Percentiles rank a stretch among this genome's conserved stretches.
These are phyloP conservation scores for Cryptotis parvus DNA, from an alignment of 2,113 vertebrate genomes.

Conservation along the genomic window DNA sequence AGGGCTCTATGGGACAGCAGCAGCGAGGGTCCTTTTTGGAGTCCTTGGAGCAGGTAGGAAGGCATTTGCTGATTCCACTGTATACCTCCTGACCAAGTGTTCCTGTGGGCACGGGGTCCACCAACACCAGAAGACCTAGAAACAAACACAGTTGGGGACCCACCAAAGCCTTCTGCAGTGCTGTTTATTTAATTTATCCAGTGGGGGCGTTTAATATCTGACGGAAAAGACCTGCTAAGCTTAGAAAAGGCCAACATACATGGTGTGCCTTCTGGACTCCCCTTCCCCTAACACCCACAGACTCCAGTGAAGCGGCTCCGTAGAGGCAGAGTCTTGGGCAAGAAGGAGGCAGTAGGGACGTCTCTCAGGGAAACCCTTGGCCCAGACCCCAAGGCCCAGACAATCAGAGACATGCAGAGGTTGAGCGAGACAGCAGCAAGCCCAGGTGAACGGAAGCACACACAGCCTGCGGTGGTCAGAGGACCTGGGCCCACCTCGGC, in stretches of 20 bases:
- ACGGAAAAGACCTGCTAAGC: conserved; percentile 57
- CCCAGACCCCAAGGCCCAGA: neutral
- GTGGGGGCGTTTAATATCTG: conserved; percentile 87
- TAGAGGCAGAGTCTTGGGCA: neutral
- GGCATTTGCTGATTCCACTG: conserved; percentile 36
- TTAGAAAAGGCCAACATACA: conserved; percentile 68
- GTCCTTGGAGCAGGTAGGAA: conserved; percentile 57
- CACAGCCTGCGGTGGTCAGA: neutral
- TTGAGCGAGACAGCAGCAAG: neutral
- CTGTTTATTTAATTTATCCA: conserved; percentile 90
- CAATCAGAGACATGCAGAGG: neutral
- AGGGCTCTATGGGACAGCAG: conserved; percentile 12
- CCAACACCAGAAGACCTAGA: conserved; percentile 87
- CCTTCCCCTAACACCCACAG: conserved; percentile 64
- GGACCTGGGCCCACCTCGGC: too few species aligned
- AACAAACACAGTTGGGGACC: conserved; percentile 90
- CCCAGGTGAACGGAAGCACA: neutral
- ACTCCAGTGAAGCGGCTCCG: neutral
- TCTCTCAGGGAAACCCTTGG: neutral
- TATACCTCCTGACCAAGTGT: conserved; percentile 77
- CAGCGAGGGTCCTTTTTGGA: conserved; percentile 35
- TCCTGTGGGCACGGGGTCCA: conserved; percentile 81
- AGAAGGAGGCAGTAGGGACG: neutral
- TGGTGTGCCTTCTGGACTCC: conserved; percentile 71
- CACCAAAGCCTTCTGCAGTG: conserved; percentile 88